Conservation (phyloP, 2,888 invertebrate species). For the Lasioglossum lativentre region DNA sequence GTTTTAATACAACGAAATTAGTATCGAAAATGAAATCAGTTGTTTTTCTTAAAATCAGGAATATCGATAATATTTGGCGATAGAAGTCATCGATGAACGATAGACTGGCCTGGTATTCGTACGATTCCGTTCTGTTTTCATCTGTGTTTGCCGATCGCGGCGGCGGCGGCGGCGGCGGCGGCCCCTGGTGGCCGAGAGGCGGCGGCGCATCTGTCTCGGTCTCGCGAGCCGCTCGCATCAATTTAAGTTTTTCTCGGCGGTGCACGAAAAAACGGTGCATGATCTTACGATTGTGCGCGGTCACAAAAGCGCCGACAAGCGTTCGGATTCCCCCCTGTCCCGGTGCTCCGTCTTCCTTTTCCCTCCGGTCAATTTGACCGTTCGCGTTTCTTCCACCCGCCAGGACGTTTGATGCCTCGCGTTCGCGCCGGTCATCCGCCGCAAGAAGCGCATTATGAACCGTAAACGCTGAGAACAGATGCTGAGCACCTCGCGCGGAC, state of each 20-base stretch:
- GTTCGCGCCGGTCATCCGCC: slow-evolving; percentile 73
- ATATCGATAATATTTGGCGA: no score
- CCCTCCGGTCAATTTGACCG: slow-evolving; percentile 44
- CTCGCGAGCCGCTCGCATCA: slow-evolving; percentile 77
- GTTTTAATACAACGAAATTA: neutral
- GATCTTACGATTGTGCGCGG: slow-evolving; percentile 83
- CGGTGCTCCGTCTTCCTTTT: slow-evolving; percentile 34
- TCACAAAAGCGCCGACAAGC: slow-evolving; percentile 82
- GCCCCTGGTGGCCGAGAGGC: slow-evolving; percentile 56
- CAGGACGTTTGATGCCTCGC: slow-evolving; percentile 78
- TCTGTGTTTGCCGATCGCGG: slow-evolving; percentile 48
- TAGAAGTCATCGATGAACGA: neutral
- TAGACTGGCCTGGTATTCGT: slow-evolving; percentile 15
- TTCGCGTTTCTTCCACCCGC: slow-evolving; percentile 59
- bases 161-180: slow-evolving; percentile 10
- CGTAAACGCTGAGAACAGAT: slow-evolving; percentile 79
- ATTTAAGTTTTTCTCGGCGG: slow-evolving; percentile 78
- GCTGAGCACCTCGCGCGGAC: slow-evolving; percentile 66
- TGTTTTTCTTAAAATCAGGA: no score
- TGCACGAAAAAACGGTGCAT: slow-evolving; percentile 77
- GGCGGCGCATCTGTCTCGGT: slow-evolving; percentile 73
- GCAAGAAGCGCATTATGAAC: slow-evolving; percentile 81
- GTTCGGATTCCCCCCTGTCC: slow-evolving; percentile 67
- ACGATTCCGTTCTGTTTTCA: slow-evolving; percentile 55
- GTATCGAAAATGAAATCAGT: neutral